Conservation (phyloP, 2,888 invertebrate genomes). For the Macropis europaea region DNA sequence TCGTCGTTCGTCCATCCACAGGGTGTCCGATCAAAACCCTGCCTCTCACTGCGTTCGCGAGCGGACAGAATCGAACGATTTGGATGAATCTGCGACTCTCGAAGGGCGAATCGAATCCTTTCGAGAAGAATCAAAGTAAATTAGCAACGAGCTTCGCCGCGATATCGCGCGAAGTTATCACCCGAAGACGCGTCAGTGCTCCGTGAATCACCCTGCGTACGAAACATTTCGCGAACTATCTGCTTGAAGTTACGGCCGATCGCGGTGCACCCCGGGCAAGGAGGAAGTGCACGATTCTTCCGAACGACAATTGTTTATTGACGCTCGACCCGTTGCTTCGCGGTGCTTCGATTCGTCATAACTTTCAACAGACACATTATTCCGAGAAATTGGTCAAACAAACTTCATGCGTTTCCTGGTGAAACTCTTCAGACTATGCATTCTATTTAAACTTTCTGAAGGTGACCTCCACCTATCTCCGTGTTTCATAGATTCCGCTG, state of each 20-base stretch:
- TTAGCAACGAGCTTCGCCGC: too few species aligned
- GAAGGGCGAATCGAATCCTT: too few species aligned
- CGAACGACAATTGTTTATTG: slow-evolving; percentile 8
- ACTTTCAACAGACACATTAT: slow-evolving; percentile 2
- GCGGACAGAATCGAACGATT: background rate
- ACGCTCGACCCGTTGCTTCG: slow-evolving; percentile 3
- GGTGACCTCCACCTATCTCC: background rate
- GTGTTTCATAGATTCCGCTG: background rate
- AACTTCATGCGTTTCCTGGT: background rate
- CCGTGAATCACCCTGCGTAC: too few species aligned
- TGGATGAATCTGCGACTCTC: too few species aligned
- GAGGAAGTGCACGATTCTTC: too few species aligned
- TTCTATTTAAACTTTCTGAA: background rate
- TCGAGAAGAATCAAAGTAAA: too few species aligned
- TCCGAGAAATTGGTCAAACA: slow-evolving; percentile 1
- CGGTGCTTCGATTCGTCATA: background rate
- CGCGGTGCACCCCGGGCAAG: too few species aligned
- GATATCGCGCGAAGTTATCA: too few species aligned
- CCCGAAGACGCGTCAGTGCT: too few species aligned
- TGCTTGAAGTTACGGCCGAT: too few species aligned
- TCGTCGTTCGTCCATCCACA: slow-evolving; percentile 9
- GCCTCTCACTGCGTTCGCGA: background rate
- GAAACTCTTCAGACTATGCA: background rate
- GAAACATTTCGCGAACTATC: too few species aligned
- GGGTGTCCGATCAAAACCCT: background rate